These are phyloP conservation scores for Poeciliopsis retropinna DNA, from an alignment of 2,113 vertebrate species.

Conservation along the genomic window DNA sequence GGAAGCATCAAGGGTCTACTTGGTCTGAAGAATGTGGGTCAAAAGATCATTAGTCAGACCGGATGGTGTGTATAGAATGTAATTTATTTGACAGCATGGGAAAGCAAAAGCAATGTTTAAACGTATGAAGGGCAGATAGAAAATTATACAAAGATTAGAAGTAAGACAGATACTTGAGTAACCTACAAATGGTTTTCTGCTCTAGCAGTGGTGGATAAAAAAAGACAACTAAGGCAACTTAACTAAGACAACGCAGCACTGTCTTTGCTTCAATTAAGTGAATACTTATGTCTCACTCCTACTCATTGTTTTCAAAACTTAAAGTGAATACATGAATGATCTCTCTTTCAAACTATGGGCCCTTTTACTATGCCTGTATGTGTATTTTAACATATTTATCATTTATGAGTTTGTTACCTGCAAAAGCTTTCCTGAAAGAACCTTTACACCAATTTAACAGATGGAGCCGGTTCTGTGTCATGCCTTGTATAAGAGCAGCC, in stretches of 20 bases:
- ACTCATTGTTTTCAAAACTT: conserved; percentile 10
- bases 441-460: conserved; percentile 35
- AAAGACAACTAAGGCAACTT: too few species aligned
- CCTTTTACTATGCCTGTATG: conserved; percentile 52
- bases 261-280: not conserved
- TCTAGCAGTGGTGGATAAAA: not conserved
- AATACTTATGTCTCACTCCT: not conserved
- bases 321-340: conserved; percentile 43
- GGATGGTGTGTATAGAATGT: not conserved
- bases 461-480: conserved; percentile 48
- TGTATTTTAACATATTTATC: conserved; percentile 20
- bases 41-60: conserved; percentile 6
- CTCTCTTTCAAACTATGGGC: conserved; percentile 43
- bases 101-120: not conserved
- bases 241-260: too few species aligned
- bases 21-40: conserved; percentile 1
- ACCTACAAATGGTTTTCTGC: not conserved
- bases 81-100: conserved; percentile 6
- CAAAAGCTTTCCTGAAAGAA: conserved; percentile 43
- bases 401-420: conserved; percentile 55
- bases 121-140: not conserved
- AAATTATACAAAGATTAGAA: not conserved
- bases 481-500: conserved; percentile 28
- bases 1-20: conserved; percentile 15
- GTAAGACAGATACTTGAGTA: not conserved